Conservation (phyloP, 2,113 vertebrate genomes). For the Engystomops pustulosus region DNA sequence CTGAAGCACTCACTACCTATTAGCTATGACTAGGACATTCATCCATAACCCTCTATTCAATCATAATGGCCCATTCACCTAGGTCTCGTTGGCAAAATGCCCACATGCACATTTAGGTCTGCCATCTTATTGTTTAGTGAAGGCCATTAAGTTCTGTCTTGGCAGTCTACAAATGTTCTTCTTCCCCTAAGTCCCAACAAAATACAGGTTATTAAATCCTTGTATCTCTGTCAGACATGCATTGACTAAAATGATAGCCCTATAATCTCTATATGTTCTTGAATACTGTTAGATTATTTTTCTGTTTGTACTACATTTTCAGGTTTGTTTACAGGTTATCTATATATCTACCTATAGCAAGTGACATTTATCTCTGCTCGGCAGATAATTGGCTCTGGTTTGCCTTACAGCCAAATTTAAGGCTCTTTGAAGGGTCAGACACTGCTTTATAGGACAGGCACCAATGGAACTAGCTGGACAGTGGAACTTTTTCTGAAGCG, state of each 20-base stretch:
- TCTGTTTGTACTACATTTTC: too few species aligned
- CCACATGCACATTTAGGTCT: conserved; percentile 86
- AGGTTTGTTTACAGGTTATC: too few species aligned
- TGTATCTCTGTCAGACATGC: conserved; percentile 74
- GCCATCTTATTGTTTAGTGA: conserved; percentile 87
- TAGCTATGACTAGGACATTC: conserved; percentile 79
- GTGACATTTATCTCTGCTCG: too few species aligned
- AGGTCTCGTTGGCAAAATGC: conserved; percentile 81
- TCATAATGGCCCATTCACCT: conserved; percentile 73
- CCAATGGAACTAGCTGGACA: too few species aligned
- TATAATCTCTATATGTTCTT: not conserved
- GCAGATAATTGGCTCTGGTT: too few species aligned
- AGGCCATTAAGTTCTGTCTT: conserved; percentile 85
- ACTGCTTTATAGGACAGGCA: too few species aligned
- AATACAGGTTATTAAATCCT: conserved; percentile 83
- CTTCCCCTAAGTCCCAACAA: conserved; percentile 80
- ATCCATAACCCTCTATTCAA: conserved; percentile 78
- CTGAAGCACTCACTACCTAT: conserved; percentile 69
- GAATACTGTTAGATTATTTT: not conserved
- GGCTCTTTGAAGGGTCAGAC: too few species aligned
- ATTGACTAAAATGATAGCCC: conserved; percentile 63
- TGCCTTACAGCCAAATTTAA: too few species aligned
- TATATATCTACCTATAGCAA: too few species aligned
- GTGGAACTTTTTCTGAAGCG: too few species aligned
- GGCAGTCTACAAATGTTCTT: conserved; percentile 82